phyloP scores from a whole-genome alignment of 2,888 invertebrate genomes.

The Dysmachus trigonus region DNA sequence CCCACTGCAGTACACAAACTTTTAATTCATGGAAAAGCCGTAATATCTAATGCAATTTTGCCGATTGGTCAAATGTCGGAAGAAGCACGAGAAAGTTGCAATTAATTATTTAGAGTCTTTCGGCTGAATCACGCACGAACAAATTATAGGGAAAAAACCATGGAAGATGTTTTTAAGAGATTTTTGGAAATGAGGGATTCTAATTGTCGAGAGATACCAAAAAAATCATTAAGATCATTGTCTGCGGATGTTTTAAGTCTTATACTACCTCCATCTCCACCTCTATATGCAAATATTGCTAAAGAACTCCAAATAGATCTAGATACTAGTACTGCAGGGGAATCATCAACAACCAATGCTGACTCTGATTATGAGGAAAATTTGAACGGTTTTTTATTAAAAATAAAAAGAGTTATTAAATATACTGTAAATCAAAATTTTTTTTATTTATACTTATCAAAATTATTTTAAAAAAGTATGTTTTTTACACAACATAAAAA shows the following conservation, averaged over 20 bases:
- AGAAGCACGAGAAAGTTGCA: neutral
- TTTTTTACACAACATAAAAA: too few relatives aligned
- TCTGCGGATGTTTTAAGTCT: too few relatives aligned
- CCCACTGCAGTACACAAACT: neutral
- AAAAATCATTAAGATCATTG: neutral
- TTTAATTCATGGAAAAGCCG: neutral
- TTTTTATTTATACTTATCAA: too few relatives aligned
- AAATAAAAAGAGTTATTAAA: too few relatives aligned
- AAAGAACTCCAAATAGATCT: neutral
- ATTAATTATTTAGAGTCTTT: neutral
- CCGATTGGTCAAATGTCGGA: neutral
- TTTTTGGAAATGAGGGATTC: neutral
- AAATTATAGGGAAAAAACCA: neutral
- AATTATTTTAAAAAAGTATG: too few relatives aligned
- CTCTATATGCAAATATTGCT: too few relatives aligned
- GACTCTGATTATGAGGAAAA: too few relatives aligned
- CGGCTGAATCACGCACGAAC: neutral
- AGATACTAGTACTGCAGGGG: neutral
- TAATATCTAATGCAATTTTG: neutral
- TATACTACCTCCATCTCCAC: too few relatives aligned
- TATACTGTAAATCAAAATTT: too few relatives aligned
- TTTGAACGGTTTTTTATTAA: too few relatives aligned
- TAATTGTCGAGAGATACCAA: neutral
- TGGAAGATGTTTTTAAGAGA: neutral
- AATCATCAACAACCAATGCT: too few relatives aligned